Evolutionary conservation across 1,140 invertebrate species (phyloP), one percentile per base, ranked within the genome.

Genomic region (Tachypleus tridentatus): DNA sequence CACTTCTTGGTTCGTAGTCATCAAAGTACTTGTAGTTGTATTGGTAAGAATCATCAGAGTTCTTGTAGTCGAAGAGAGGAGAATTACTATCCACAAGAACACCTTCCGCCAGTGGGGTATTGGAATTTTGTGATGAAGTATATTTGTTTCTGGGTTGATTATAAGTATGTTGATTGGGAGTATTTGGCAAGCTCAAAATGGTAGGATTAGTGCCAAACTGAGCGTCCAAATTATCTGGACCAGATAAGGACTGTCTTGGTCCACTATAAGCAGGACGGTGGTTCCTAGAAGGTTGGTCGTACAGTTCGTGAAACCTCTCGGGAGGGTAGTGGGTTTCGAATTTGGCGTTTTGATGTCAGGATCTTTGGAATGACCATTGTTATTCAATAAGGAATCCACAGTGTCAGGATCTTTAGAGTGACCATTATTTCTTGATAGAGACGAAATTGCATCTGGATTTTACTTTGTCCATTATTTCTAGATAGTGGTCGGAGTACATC

Each of bases 151-250:
- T 7, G 9, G 8, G 9, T 57, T 62, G 63, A 61, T 61, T 63
- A 11, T 65, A 9, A 48, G 8, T 56, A 54, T 1, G 63, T 56
- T 47, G 49, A 53, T 61, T 48, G 83, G 59, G 52, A 5, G 51
- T 50, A 57, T 67, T 63, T 51, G 65, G 65, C 6, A 61, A 58
- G 4, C 65, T 53, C 47, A 60, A 58, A 47, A 50, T 11, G 49
- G 49, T 8, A 8, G 29, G 8, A 59, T 47, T 63, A 6, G 66
- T 67, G 4, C 66, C 66, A n/a, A 64, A 67, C 59, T 67, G 66
- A 4, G 66, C 66, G 49, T 67, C 66, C 53, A 67, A 49, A 6
- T 59, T 67, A 6, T 67, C 66, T 5, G 52, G 48, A 9, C 61
- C 58, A 53, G 63, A 62, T 54, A 67, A 48, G 29, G 62, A 61